A percentile compares a stretch with the other conserved stretches of the same genome.
phyloP scores from a whole-genome alignment of 2,797 vertebrate species.

The Sebastes cheni region DNA sequence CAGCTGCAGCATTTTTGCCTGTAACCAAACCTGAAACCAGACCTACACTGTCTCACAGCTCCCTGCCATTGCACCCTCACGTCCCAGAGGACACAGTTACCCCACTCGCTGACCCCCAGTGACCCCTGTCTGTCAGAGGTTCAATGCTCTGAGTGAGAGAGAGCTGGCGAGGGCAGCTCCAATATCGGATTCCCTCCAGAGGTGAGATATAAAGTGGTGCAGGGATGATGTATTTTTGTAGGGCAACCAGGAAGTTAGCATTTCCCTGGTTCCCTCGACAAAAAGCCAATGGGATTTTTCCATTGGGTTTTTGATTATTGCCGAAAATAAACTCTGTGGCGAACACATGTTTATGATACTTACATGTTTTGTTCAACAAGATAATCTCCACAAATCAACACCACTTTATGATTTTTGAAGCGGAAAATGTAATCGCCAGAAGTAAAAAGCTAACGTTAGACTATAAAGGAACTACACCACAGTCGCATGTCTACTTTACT shows the following conservation, averaged over 20 bases:
- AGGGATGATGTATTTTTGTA: too few species aligned
- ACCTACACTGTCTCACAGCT: slow-evolving; percentile 76
- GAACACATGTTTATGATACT: too few species aligned
- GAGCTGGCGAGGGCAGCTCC: slow-evolving; percentile 20
- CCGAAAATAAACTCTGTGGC: fast-evolving
- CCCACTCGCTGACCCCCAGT: slow-evolving; percentile 63
- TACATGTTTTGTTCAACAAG: fast-evolving
- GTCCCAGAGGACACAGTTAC: slow-evolving; percentile 68
- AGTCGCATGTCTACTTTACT: too few species aligned
- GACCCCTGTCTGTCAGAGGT: slow-evolving; percentile 62
- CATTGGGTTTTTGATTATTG: too few species aligned
- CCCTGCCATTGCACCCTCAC: slow-evolving; percentile 49
- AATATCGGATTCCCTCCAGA: slow-evolving; percentile 45
- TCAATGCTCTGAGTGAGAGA: slow-evolving; percentile 28
- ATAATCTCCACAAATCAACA: too few species aligned
- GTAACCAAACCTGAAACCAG: slow-evolving; percentile 75
- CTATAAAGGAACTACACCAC: too few species aligned
- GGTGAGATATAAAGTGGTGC: slow-evolving; percentile 3
- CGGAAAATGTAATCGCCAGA: too few species aligned
- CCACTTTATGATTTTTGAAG: too few species aligned
- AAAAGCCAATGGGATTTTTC: too few species aligned
- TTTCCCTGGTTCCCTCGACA: too few species aligned
- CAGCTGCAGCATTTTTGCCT: slow-evolving; percentile 62
- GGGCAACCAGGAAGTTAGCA: too few species aligned
- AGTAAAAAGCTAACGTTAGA: too few species aligned